Conservation (phyloP, 37 sponge, comb jelly and placozoan species). For the Ephydatia muelleri region DNA sequence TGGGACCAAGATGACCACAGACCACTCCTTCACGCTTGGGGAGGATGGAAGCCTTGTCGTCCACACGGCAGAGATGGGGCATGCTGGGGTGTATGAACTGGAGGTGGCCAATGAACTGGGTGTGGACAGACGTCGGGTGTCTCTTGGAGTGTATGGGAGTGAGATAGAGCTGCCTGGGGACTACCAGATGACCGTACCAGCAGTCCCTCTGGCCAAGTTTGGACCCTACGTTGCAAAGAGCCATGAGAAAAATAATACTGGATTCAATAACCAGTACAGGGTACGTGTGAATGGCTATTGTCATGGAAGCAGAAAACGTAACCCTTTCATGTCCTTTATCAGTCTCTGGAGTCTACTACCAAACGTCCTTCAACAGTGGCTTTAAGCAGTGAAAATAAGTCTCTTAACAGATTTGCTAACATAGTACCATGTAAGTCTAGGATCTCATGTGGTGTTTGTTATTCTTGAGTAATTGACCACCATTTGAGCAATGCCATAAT, state of each 20-base stretch:
- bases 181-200: not conserved
- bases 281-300: not conserved
- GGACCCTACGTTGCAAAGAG: constrained; percentile 9
- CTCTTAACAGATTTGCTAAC: constrained; percentile 57
- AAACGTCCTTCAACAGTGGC: constrained; percentile 15
- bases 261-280: constrained; percentile 50
- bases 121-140: not conserved
- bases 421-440: constrained; percentile 46
- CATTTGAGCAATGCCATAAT: not conserved
- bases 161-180: constrained; percentile 1
- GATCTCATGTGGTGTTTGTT: not conserved
- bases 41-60: constrained; percentile 21
- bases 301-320: not conserved
- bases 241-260: not conserved
- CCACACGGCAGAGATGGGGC: constrained; percentile 15
- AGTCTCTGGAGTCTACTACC: constrained; percentile 8
- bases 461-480: too few species aligned
- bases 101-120: constrained; percentile 24
- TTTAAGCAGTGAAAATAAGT: constrained; percentile 5
- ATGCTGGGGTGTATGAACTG: constrained; percentile 21
- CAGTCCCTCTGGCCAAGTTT: constrained; percentile 10
- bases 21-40: constrained; percentile 14
- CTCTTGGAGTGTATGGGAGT: constrained; percentile 8
- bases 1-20: not conserved
- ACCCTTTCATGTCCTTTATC: not conserved